Evolutionary conservation across 2,888 invertebrate species (phyloP).

Genomic region (Drosophila atripex): DNA sequence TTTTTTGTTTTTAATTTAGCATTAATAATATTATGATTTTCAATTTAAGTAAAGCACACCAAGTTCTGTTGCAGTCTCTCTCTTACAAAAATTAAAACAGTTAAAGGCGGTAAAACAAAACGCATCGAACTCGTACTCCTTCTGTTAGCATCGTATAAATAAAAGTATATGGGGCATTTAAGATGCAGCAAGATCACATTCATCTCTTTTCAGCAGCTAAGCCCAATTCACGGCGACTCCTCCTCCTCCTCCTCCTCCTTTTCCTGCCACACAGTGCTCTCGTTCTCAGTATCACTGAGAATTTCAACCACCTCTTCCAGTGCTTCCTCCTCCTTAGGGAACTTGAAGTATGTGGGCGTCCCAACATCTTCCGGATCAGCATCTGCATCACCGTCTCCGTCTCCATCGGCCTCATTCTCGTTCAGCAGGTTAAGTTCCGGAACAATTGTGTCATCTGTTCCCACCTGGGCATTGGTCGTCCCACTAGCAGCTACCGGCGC

Average conservation of each 20-base stretch:
- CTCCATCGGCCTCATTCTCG: slow-evolving; percentile 46
- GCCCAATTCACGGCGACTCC: slow-evolving; percentile 52
- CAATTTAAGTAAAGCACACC: slow-evolving; percentile 75
- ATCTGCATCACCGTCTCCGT: slow-evolving; percentile 14
- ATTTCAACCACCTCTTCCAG: slow-evolving; percentile 64
- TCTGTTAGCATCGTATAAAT: slow-evolving; percentile 48
- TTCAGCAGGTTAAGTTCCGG: slow-evolving; percentile 61
- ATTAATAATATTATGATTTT: slow-evolving; percentile 44
- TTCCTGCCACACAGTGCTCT: slow-evolving; percentile 70
- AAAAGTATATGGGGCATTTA: slow-evolving; percentile 53
- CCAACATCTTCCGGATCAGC: slow-evolving; percentile 13
- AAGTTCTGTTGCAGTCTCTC: slow-evolving; percentile 71
- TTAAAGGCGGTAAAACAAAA: slow-evolving; percentile 62
- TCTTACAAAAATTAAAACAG: slow-evolving; percentile 72
- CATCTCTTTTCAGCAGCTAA: slow-evolving; percentile 6
- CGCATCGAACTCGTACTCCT: slow-evolving; percentile 17
- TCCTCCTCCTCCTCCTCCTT: slow-evolving; percentile 73
- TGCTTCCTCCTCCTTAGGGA: slow-evolving; percentile 51
- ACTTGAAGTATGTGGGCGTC: slow-evolving; percentile 52
- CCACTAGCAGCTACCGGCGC: slow-evolving; percentile 39
- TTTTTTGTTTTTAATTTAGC: slow-evolving; percentile 19
- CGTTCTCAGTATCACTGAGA: slow-evolving; percentile 69
- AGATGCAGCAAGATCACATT: slow-evolving; percentile 32
- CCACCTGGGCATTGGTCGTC: slow-evolving; percentile 54
- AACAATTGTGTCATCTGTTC: slow-evolving; percentile 53